Evolutionary conservation across 64 coral and sea anemone genomes (phyloP).

Genomic region (Anthopleura sola): DNA sequence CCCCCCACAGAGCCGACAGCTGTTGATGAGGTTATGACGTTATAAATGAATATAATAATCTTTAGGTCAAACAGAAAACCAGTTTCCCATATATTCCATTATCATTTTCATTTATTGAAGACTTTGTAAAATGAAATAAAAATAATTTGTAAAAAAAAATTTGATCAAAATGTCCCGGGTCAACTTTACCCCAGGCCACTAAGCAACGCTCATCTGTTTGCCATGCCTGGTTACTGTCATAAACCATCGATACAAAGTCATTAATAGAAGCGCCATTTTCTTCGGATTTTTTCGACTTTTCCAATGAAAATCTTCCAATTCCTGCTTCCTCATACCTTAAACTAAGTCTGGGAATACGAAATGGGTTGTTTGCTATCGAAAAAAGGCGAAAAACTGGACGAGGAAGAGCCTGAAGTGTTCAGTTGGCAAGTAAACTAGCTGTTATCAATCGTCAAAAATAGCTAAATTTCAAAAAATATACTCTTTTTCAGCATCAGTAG

Average conservation of each 20-base stretch:
- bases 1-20: too few relatives aligned
- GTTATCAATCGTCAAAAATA: too few relatives aligned
- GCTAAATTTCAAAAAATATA: neutral
- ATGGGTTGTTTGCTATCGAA: slow-evolving; percentile 71
- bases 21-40: too few relatives aligned
- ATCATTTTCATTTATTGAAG: too few relatives aligned
- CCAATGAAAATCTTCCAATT: neutral
- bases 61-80: too few relatives aligned
- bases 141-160: too few relatives aligned
- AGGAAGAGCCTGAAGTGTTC: slow-evolving; percentile 51
- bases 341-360: neutral
- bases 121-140: too few relatives aligned
- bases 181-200: neutral
- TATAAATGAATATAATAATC: too few relatives aligned
- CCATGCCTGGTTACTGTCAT: neutral
- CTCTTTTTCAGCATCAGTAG: neutral
- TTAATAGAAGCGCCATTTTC: neutral
- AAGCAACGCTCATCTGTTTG: slow-evolving; percentile 3
- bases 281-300: neutral
- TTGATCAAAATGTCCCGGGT: neutral
- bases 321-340: neutral
- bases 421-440: slow-evolving; percentile 59
- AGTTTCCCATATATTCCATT: too few relatives aligned
- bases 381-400: slow-evolving; percentile 18
- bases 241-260: neutral